Evolutionary conservation across 2,113 vertebrate genomes (phyloP).

Genomic region (Cervus canadensis): DNA sequence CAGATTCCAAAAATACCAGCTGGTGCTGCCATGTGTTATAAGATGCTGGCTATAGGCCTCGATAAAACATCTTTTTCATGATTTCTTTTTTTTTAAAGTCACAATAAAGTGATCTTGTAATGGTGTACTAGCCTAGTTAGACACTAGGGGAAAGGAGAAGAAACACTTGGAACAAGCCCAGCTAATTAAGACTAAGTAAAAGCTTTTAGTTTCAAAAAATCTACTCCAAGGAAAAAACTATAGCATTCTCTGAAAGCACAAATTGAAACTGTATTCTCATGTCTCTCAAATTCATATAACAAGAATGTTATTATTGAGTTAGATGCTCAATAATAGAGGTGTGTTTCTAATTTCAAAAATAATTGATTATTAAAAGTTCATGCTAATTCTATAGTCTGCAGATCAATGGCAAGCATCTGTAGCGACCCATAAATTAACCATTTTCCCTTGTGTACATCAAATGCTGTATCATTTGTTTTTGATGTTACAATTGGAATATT

Average conservation of each 20-base stretch:
- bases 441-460: background rate
- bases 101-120: background rate
- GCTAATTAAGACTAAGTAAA: background rate
- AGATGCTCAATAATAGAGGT: background rate
- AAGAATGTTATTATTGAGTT: background rate
- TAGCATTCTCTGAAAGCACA: background rate
- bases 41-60: background rate
- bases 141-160: background rate
- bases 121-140: background rate
- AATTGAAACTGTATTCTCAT: background rate
- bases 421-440: background rate
- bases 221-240: background rate
- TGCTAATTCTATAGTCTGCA: background rate
- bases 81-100: background rate
- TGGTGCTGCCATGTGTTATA: background rate
- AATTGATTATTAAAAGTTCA: background rate
- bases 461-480: background rate
- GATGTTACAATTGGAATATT: background rate
- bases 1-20: constrained; percentile 9
- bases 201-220: background rate
- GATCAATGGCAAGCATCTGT: background rate
- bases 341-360: background rate
- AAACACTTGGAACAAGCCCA: background rate
- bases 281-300: background rate
- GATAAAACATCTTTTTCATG: background rate